phyloP scores from a whole-genome alignment of 2,888 invertebrate species.

The Volucella inflata region DNA sequence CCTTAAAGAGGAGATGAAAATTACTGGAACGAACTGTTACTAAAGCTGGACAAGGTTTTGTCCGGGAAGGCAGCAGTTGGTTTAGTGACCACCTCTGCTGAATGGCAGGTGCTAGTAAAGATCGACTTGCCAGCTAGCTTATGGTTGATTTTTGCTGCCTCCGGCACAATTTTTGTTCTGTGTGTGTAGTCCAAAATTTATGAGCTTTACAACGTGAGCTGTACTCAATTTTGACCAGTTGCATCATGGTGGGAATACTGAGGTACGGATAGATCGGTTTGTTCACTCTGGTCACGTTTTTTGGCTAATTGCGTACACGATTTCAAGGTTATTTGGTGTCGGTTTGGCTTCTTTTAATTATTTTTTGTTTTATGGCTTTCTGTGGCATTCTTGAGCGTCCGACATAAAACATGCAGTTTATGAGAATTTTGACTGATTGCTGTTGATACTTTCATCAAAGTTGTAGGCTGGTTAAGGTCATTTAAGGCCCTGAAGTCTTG shows the following conservation, averaged over 20 bases:
- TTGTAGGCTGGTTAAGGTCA: too few relatives aligned
- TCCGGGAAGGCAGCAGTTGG: background rate
- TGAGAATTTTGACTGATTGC: too few relatives aligned
- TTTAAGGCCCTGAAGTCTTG: too few relatives aligned
- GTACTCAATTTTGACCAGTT: constrained; percentile 18
- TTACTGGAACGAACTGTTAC: background rate
- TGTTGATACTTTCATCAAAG: too few relatives aligned
- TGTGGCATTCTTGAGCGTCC: background rate
- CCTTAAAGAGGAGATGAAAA: constrained; percentile 45
- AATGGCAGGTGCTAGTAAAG: constrained; percentile 26
- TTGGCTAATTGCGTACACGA: constrained; percentile 41
- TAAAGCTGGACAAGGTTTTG: constrained; percentile 5
- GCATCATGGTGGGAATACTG: constrained; percentile 28
- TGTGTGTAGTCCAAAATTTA: background rate
- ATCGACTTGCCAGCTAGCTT: too few relatives aligned
- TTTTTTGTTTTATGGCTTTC: background rate
- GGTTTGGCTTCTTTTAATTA: constrained; percentile 28
- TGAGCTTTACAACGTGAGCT: constrained; percentile 16
- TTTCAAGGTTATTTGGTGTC: constrained; percentile 39
- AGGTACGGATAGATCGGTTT: background rate
- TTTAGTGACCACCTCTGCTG: background rate
- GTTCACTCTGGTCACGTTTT: constrained; percentile 31
- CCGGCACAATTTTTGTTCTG: constrained; percentile 1
- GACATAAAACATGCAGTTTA: background rate
- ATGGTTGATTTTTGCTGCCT: background rate